Percentiles rank a stretch among this genome's conserved stretches.
Conservation (phyloP, 2,797 vertebrate genomes). For the Neostethus bicornis region DNA sequence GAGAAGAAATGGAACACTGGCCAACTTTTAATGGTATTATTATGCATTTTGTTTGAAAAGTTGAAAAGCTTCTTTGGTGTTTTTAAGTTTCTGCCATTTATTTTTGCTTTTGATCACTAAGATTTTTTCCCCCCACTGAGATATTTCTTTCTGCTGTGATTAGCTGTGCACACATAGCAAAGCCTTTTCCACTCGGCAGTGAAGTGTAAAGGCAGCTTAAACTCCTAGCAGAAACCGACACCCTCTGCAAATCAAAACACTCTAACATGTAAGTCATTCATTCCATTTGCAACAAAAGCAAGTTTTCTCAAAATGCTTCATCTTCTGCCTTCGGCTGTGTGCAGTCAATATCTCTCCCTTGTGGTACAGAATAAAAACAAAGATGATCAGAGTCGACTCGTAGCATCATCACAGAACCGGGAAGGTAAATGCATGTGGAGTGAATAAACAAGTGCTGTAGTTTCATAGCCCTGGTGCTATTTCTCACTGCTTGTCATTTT, state of each 20-base stretch:
- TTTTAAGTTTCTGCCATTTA: conserved; percentile 21
- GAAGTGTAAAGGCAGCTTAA: conserved; percentile 24
- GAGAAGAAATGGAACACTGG: conserved; percentile 23
- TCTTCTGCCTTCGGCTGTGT: conserved; percentile 33
- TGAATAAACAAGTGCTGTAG: conserved; percentile 66
- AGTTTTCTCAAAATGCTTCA: conserved; percentile 14
- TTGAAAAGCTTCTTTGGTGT: conserved; percentile 43
- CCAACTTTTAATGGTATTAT: conserved; percentile 52
- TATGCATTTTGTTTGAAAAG: conserved; percentile 43
- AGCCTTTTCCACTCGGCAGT: conserved; percentile 13
- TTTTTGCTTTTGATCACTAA: conserved; percentile 34
- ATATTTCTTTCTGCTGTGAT: conserved; percentile 43
- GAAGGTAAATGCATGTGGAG: conserved; percentile 51
- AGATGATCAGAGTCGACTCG: conserved; percentile 56
- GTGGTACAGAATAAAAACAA: conserved; percentile 49
- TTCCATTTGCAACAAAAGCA: conserved; percentile 8
- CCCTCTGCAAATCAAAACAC: conserved; percentile 23
- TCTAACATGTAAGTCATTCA: conserved; percentile 6
- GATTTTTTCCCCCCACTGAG: conserved; percentile 34
- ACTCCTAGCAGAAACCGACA: conserved; percentile 20
- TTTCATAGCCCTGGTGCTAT: conserved; percentile 56
- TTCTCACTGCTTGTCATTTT: conserved; percentile 65
- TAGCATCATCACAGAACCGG: conserved; percentile 45
- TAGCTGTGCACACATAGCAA: conserved; percentile 27
- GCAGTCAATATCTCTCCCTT: conserved; percentile 42